Base-by-base conservation (phyloP, 2,797 vertebrate species). In the Premnoplex brunnescens region DNA sequence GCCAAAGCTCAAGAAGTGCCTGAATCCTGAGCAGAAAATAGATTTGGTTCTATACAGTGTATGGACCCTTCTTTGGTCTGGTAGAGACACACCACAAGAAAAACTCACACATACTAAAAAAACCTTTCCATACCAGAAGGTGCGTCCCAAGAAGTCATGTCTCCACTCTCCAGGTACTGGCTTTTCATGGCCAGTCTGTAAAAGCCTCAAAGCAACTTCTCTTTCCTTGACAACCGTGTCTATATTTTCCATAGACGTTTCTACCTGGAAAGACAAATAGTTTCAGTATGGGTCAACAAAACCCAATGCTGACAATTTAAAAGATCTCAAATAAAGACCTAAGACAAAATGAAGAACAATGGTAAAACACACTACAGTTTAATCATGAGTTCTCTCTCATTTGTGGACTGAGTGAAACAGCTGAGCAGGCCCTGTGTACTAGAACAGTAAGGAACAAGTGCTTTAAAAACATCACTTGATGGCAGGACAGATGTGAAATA, bases 161-260 rank as follows among this genome's bases (percentile, higher is more conserved):
- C 99, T 99, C 99, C 99, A 99, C 84, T 97, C 98, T 44, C 99
- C 99, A 3, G 99, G 99, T 63, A 98, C 97, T 37, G 97, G 97
- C n/a, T 97, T 98, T 96, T 99, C 98, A 87, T 99, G 99, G 63
- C 99, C 99, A 0, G 99, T 99, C 94, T 99, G 99, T 94, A 99
- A 97, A 96, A 99, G 98, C 59, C 99, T 98, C 59, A 99, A 93
- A 6, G 99, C 98, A 55, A 97, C 97, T 97, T 99, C 99, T 91
- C 99, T 98, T 97, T 99, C 99, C n/a, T 77, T 97, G 72, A 99
- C 98, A 88, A 99, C 98, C 3, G 97, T 96, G 73, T 99, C 99
- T 87, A 99, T 96, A 71, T 98, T 98, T 82, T 96, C 96, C 98
- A 99, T 99, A 7, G 99, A 99, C 2, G 98, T 96, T 67, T 98